A percentile compares a stretch with the other conserved stretches of the same genome.
phyloP scores from a whole-genome alignment of 2,888 invertebrate genomes.

The Ptychoptera contaminata region DNA sequence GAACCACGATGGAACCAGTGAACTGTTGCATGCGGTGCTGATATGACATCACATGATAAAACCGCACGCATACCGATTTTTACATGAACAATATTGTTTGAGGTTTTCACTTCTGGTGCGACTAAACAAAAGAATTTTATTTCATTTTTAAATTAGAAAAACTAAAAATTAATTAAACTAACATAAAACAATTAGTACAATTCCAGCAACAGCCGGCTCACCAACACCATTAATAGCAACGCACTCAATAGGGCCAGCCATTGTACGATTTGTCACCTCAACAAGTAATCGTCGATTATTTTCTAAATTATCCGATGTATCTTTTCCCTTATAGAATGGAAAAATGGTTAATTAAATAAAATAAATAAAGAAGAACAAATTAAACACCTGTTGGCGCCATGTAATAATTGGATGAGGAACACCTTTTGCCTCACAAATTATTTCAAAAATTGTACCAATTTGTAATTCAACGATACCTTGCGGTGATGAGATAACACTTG shows the following conservation, averaged over 20 bases:
- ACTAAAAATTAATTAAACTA: slow-evolving; percentile 20
- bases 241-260: slow-evolving; percentile 61
- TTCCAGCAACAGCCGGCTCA: slow-evolving; percentile 46
- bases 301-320: slow-evolving; percentile 15
- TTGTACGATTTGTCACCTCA: slow-evolving; percentile 36
- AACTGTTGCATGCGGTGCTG: slow-evolving; percentile 53
- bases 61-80: slow-evolving; percentile 53
- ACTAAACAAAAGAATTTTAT: too few relatives aligned
- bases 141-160: too few relatives aligned
- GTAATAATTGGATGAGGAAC: slow-evolving; percentile 55
- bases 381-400: slow-evolving; percentile 35
- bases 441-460: slow-evolving; percentile 56
- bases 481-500: slow-evolving; percentile 50
- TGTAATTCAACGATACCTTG: slow-evolving; percentile 55
- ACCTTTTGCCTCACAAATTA: slow-evolving; percentile 55
- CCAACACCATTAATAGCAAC: slow-evolving; percentile 60
- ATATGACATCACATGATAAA: slow-evolving; percentile 49
- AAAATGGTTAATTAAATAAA: too few relatives aligned
- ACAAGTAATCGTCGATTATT: slow-evolving; percentile 23
- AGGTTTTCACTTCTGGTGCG: slow-evolving; percentile 48
- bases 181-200: slow-evolving; percentile 59
- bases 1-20: slow-evolving; percentile 50
- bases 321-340: slow-evolving; percentile 28
- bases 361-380: too few relatives aligned
- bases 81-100: slow-evolving; percentile 55